Evolutionary conservation across 2,888 invertebrate genomes (phyloP), one percentile per base, ranked within the genome.

Genomic region (Luffia ferchaultella): DNA sequence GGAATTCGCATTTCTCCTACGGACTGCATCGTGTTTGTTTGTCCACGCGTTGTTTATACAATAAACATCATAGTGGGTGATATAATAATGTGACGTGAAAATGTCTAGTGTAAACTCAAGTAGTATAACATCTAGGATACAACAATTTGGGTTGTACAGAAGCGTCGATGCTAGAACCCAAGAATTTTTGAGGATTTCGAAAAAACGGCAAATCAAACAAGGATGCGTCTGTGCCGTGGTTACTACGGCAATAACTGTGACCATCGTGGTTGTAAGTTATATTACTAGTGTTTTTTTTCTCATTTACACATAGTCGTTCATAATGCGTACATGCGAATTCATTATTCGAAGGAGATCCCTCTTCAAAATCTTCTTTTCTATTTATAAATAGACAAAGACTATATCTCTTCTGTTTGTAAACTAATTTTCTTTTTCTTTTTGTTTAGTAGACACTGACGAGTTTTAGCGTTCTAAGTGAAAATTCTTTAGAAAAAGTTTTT

Each of bases 191-290:
- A 67, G 67, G 53, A 58, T 80, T 48, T 83, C 83, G 1, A 71
- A 70, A 55, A 73, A 64, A 52, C 60, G 77, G 16, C 83, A 83
- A 62, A 68, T 83, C 7, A 62, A 69, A 49, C 79, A 78, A 57
- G 82, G 82, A 56, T 82, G 82, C 60, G 73, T 72, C 0, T 83
- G 83, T 60, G 83, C 83, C 0, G 77, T 73, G 7, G 66, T 79
- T 1, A 76, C 80, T 12, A 76, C 82, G 0, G 75, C 74, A 1
- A 67, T 83, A 53, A 82, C 83, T 53, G 79, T 82, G 59, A 72
- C 76, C 56, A 62, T 82, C 64, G 76, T 82, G 54, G 67, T 83
- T 67, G 83, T 83, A 54, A 79, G 82, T 79, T 58, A 45, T 16
- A 7, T 42, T n/a, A 42, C 12, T 12, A 30, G 30, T 7, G 30